Base-by-base conservation (phyloP, 2,888 invertebrate genomes). In the Ormyrus pomaceus region DNA sequence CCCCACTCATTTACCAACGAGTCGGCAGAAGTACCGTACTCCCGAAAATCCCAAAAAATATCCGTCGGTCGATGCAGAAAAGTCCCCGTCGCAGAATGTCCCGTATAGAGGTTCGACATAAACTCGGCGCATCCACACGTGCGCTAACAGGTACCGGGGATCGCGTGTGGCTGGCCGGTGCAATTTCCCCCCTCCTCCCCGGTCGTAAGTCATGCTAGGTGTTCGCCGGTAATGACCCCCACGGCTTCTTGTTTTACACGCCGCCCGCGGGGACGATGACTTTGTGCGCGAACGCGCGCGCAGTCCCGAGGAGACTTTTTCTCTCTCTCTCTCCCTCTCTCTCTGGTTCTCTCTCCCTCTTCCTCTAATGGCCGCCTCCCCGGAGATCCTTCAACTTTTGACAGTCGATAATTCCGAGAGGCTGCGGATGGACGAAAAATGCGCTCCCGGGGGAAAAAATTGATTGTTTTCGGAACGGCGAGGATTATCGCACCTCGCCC, bases 161-260 rank as follows among this genome's bases (percentile, higher is more conserved):
- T 84, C 83, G 85, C 86, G 85, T 86, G 86, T 86, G 34, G 85
- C 58, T 66, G 79, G 72, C 81, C 68, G 77, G 72, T 34, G 84
- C 82, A 80, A 85, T 84, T 86, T 85, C 82, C 76, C 78, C 48
- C 81, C 82, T 81, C 84, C 0, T 4, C 34, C 34, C 34, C 34
- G 34, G 34, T 86, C 86, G 87, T 88, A 88, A 88, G 86, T 88
- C 88, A 89, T 88, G 85, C 85, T 87, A 87, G 87, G 86, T 88
- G 87, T 88, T 88, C 84, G 82, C 84, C 86, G 83, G 87, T 88
- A 88, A 88, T 88, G 87, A 88, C 84, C 86, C 83, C 79, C 82
- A 76, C 84, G 84, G 86, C 88, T 88, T 86, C 88, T 88, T 85
- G 88, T 88, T 87, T 88, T 87, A 88, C 87, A 84, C 88, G 65